Base-by-base conservation (phyloP, 1,140 invertebrate species). In the Lamellibrachia luymesi region DNA sequence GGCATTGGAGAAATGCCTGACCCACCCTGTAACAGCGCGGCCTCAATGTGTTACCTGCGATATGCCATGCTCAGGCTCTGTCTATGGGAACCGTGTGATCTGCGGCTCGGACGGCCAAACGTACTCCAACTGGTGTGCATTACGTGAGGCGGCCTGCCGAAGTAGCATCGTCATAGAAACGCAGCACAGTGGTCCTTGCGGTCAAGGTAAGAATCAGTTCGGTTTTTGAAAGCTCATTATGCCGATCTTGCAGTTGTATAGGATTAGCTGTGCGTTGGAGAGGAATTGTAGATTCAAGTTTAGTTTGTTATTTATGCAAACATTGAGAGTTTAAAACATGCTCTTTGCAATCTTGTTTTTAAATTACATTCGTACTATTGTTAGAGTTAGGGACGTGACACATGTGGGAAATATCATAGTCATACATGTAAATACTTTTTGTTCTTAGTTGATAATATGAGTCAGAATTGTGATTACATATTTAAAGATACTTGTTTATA, bases 21-120 rank as follows among this genome's bases (percentile, higher is more conserved):
- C 97, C 91, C 98, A 98, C 95, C 97, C 97, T 92, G 96, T 96
- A 90, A 97, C 97, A 6, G 97, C 97, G 17, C 97, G 97, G 94
- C 98, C 98, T 2, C 96, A 97, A 64, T 98, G 98, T 96, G 97
- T 98, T 90, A 97, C 97, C 94, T 98, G 98, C 95, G 97, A 97
- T 93, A 96, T 96, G 93, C 96, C 96, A 49, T 97, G 97, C 95
- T 97, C 93, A 52, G 92, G 51, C 6, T 27, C 52, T 51, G 25
- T 51, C 22, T 93, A 50, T 51, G 52, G n/a, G 51, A 93, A 25
- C 27, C 52, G 52, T 2, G 49, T 92, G 27, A 49, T 93, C 10
- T 93, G 93, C 27, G 93, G 93, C n/a, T 64, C 92, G 5, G 93
- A 93, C 50, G 93, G 91, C 27, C 52, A 91, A 13, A 93, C 93